Conservation (phyloP, 2,113 vertebrate genomes). For the Pleuronectes platessa region DNA sequence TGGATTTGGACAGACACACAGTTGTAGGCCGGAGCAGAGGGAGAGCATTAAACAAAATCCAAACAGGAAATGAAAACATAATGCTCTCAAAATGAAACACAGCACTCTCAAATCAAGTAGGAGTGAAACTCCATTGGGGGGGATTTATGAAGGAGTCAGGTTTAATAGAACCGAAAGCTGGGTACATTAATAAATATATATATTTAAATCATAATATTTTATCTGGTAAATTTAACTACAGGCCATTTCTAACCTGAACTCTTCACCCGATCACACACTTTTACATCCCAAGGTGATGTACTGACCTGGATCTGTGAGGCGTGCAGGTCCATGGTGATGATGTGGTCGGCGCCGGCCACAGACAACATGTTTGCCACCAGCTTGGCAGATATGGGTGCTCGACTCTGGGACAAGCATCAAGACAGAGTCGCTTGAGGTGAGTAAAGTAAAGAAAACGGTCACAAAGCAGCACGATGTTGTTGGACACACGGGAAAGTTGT, state of each 20-base stretch:
- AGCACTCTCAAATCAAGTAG: not conserved
- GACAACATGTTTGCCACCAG: constrained; percentile 98
- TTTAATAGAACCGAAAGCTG: no score
- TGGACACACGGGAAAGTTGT: no score
- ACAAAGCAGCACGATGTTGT: not conserved
- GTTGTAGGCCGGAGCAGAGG: not conserved
- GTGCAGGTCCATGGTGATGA: constrained; percentile 98
- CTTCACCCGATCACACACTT: not conserved
- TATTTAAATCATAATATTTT: no score
- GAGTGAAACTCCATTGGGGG: not conserved
- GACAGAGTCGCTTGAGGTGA: constrained; percentile 11
- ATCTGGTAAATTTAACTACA: no score
- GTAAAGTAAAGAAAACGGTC: not conserved
- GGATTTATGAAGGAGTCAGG: no score
- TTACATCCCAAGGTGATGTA: not conserved
- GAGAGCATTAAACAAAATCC: not conserved
- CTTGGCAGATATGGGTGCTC: constrained; percentile 96
- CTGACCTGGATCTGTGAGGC: constrained; percentile 97
- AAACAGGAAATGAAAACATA: not conserved
- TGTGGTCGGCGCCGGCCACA: constrained; percentile 95
- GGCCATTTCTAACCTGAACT: no score
- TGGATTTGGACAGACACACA: not conserved
- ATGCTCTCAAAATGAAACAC: not conserved
- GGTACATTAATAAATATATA: no score
- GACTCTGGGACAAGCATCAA: constrained; percentile 83